phyloP scores from a whole-genome alignment of 2,797 vertebrate species.

The Micrastur ruficollis region DNA sequence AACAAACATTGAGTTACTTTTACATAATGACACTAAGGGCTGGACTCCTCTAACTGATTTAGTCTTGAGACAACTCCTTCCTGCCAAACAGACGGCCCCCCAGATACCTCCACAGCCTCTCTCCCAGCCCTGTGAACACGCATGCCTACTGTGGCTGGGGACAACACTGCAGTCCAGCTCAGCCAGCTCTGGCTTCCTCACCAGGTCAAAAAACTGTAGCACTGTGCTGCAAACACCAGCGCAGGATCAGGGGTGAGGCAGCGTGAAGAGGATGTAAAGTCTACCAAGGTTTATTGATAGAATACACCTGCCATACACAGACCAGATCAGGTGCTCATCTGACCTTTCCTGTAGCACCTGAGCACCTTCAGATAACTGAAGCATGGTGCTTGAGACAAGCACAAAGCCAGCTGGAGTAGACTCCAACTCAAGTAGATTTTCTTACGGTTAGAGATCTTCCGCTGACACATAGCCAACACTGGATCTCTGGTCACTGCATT shows the following conservation, averaged over 20 bases:
- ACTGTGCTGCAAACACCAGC: not conserved
- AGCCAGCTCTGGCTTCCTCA: not conserved
- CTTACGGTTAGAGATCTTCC: not conserved
- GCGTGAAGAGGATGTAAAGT: not conserved
- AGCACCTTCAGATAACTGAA: not conserved
- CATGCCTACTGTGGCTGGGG: not conserved
- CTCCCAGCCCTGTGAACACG: not conserved
- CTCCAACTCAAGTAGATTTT: not conserved
- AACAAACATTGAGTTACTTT: not conserved
- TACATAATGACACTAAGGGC: not conserved
- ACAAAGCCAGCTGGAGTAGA: not conserved
- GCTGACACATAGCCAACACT: not conserved
- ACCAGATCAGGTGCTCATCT: not conserved
- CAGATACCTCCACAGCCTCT: not conserved
- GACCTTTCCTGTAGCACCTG: not conserved
- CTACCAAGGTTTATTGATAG: not conserved
- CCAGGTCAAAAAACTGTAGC: not conserved
- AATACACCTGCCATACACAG: not conserved
- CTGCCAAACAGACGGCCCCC: not conserved
- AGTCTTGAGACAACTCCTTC: not conserved
- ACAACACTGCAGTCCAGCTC: not conserved
- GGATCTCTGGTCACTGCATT: not conserved
- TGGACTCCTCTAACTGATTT: not conserved
- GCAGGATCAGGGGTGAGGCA: not conserved
- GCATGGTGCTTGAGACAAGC: rapidly evolving